Evolutionary conservation across 2,113 vertebrate species (phyloP), one percentile per base, ranked within the genome.

Genomic region (Tursiops truncatus): DNA sequence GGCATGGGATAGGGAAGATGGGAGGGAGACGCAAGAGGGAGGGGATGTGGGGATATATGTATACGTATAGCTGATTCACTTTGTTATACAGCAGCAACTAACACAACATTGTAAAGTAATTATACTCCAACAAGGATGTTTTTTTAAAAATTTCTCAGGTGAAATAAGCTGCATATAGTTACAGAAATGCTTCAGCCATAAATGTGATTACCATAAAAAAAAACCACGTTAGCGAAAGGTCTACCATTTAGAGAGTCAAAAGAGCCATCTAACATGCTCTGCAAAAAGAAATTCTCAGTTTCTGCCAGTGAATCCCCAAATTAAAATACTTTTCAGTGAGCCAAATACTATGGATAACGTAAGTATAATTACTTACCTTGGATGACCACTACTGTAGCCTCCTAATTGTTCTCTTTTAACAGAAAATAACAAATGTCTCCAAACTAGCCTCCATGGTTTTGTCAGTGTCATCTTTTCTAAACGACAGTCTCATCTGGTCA

Each of bases 121-220:
- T 17, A 53, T 53, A 53, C 15, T 53, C 53, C 53, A 53, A 53
- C 15, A 53, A 53, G 15, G 53, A 53, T 53, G 5, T 53, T 53
- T 53, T 53, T 53, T 17, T 94, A 97, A 97, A 96, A 77, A 77
- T 96, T 96, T 96, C 94, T 97, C 92, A 89, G 92, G 96, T 97
- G 87, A 97, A 97, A 97, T 97, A 96, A 88, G 56, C 96, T 94
- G 67, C 50, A 53, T 85, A 79, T 71, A 91, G 84, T 95, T 95
- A 89, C 18, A 95, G 67, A 94, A 97, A 74, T 94, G 67, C 76
- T 93, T 93, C 63, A 84, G 36, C 62, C 96, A 67, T 97, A 94
- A 98, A 92, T 92, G 70, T 81, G 95, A 97, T 80, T 89, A 44
- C 6, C 76, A 85, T 85, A 38, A 93, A 89, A 68, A 88, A 95